Evolutionary conservation across 2,113 vertebrate species (phyloP).

Genomic region (Corythornis madagascariensis): DNA sequence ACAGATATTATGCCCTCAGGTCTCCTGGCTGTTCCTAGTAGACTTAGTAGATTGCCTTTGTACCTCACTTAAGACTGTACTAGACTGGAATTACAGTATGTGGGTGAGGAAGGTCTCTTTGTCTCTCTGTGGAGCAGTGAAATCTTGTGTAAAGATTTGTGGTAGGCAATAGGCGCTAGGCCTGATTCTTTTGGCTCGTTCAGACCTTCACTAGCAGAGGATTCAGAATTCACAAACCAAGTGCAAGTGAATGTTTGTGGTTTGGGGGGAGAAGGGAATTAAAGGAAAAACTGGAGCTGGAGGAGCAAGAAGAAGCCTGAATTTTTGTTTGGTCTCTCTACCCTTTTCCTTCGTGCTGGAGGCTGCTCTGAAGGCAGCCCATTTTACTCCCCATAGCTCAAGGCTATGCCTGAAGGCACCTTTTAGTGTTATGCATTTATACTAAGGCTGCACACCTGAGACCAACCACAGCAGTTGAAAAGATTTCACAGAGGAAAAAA

Average conservation of each 20-base stretch:
- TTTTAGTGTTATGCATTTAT: background rate
- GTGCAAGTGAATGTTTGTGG: background rate
- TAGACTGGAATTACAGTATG: background rate
- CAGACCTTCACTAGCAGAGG: background rate
- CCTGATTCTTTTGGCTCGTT: rapidly evolving
- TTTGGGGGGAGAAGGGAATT: background rate
- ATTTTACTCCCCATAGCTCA: background rate
- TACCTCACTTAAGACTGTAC: rapidly evolving
- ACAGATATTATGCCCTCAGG: background rate
- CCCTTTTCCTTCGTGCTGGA: background rate
- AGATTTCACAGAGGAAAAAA: background rate
- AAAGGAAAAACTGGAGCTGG: background rate
- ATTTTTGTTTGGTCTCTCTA: background rate
- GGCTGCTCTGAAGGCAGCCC: background rate
- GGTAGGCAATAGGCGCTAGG: too few relatives aligned
- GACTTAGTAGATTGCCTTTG: background rate
- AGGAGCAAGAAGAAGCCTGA: background rate
- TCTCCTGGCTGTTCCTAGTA: background rate
- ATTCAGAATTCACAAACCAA: background rate
- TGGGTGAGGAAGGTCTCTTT: background rate
- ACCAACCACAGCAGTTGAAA: background rate
- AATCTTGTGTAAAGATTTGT: background rate
- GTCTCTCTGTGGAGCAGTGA: background rate
- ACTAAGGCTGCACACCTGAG: background rate
- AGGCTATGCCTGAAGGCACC: background rate